Percentiles rank a stretch among this genome's conserved stretches.
Evolutionary conservation across 2,797 vertebrate species (phyloP).

Genomic region (Acanthopagrus latus): DNA sequence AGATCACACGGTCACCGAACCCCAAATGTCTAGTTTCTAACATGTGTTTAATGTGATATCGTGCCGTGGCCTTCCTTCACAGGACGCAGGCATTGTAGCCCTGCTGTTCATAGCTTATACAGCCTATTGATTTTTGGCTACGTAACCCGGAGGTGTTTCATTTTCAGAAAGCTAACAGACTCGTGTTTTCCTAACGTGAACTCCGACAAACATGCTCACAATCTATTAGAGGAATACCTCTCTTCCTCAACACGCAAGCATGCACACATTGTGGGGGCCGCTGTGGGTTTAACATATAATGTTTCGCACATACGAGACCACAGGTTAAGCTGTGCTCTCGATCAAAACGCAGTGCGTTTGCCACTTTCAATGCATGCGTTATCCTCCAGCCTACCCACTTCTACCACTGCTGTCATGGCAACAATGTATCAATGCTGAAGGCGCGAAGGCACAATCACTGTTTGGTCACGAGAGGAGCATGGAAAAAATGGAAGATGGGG

Average conservation of each 20-base stretch:
- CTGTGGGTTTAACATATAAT: conserved; percentile 25
- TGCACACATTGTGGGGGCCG: neutral
- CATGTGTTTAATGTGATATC: neutral
- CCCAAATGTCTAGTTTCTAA: neutral
- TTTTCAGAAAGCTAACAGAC: conserved; percentile 26
- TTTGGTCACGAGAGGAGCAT: conserved; percentile 38
- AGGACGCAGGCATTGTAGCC: neutral
- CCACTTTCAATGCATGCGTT: conserved; percentile 47
- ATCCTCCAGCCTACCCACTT: conserved; percentile 34
- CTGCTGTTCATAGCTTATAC: neutral
- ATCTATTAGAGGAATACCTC: neutral
- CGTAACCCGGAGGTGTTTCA: conserved; percentile 16
- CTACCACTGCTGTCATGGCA: conserved; percentile 65
- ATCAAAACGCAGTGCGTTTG: conserved; percentile 44
- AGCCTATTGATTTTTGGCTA: conserved; percentile 33
- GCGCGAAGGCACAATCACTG: conserved; percentile 29
- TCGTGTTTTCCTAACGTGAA: conserved; percentile 14
- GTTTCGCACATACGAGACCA: conserved; percentile 1
- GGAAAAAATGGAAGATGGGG: conserved; percentile 31
- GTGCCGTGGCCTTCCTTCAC: neutral
- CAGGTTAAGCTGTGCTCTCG: conserved; percentile 11
- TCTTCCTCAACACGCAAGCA: conserved; percentile 6
- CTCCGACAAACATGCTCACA: conserved; percentile 19
- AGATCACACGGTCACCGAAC: neutral
- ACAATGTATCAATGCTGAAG: conserved; percentile 54